These are phyloP conservation scores for Varanus salvator DNA, from an alignment of 2,113 vertebrate genomes.

Conservation along the genomic window DNA sequence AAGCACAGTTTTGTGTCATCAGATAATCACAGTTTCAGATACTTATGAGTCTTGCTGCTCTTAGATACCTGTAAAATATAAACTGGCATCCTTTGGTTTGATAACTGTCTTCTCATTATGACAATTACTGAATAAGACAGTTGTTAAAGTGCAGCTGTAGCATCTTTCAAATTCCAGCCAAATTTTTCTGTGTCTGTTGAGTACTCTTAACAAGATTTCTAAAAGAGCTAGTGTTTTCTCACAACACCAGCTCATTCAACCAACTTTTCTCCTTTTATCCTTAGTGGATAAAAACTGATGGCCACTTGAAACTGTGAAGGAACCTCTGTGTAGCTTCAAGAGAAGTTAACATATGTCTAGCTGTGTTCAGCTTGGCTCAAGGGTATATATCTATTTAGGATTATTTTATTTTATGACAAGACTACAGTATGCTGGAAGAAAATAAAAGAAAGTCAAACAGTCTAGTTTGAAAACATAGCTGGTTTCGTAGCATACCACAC, in stretches of 20 bases:
- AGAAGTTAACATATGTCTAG: slow-evolving; percentile 16
- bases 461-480: background rate
- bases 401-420: slow-evolving; percentile 14
- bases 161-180: slow-evolving; percentile 48
- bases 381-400: background rate
- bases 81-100: slow-evolving; percentile 51
- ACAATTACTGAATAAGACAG: slow-evolving; percentile 3
- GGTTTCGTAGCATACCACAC: slow-evolving; percentile 1
- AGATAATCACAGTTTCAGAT: slow-evolving; percentile 42
- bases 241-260: slow-evolving; percentile 44
- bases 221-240: slow-evolving; percentile 51
- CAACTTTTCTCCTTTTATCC: slow-evolving; percentile 27
- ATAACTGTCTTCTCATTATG: slow-evolving; percentile 41
- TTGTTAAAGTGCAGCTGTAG: slow-evolving; percentile 7
- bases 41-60: slow-evolving; percentile 63
- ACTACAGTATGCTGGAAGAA: background rate
- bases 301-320: slow-evolving; percentile 4
- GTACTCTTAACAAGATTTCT: slow-evolving; percentile 38
- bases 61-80: slow-evolving; percentile 64
- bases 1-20: slow-evolving; percentile 54
- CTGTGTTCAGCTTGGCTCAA: background rate
- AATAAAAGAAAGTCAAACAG: background rate
- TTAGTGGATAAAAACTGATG: slow-evolving; percentile 17
- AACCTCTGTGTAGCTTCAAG: slow-evolving; percentile 33
- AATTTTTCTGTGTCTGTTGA: slow-evolving; percentile 49